A percentile compares a stretch with the other conserved stretches of the same genome.
Conservation (phyloP, 2,113 vertebrate genomes). For the Struthidea cinerea region DNA sequence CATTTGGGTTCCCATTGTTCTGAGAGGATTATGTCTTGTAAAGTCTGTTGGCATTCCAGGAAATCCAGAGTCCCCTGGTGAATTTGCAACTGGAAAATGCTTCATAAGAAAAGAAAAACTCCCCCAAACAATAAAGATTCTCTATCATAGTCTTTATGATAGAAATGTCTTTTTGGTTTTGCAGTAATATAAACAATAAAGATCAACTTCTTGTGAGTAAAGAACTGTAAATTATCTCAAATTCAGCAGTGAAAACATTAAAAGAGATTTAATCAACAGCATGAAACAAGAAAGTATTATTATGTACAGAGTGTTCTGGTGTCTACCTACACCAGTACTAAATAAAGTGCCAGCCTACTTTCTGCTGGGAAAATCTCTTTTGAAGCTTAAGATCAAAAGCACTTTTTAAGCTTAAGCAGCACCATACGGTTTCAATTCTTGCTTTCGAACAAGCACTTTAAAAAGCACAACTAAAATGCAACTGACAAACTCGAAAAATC, state of each 20-base stretch:
- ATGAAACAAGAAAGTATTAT: background rate
- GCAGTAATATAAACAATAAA: background rate
- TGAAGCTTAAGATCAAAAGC: constrained; percentile 52
- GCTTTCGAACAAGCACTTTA: constrained; percentile 37
- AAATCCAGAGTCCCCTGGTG: constrained; percentile 55
- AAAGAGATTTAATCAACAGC: background rate
- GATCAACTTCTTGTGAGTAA: background rate
- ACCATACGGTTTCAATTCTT: constrained; percentile 40
- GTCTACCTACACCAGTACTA: background rate
- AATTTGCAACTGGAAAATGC: constrained; percentile 37
- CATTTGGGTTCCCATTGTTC: constrained; percentile 57
- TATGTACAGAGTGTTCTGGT: background rate
- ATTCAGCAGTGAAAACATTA: background rate
- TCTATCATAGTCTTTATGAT: background rate
- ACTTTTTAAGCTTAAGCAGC: constrained; percentile 12
- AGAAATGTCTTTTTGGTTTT: background rate
- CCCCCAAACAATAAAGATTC: background rate
- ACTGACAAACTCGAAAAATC: constrained; percentile 52
- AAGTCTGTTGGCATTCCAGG: constrained; percentile 57
- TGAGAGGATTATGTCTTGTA: constrained; percentile 55
- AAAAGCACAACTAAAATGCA: constrained; percentile 49
- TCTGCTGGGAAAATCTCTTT: constrained; percentile 33
- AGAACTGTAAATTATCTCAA: background rate
- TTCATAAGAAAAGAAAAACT: background rate
- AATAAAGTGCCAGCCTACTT: constrained; percentile 1